Percentiles rank a stretch among this genome's conserved stretches.
These are phyloP conservation scores for Pagetopsis macropterus DNA, from an alignment of 2,797 vertebrate genomes.

Conservation along the genomic window DNA sequence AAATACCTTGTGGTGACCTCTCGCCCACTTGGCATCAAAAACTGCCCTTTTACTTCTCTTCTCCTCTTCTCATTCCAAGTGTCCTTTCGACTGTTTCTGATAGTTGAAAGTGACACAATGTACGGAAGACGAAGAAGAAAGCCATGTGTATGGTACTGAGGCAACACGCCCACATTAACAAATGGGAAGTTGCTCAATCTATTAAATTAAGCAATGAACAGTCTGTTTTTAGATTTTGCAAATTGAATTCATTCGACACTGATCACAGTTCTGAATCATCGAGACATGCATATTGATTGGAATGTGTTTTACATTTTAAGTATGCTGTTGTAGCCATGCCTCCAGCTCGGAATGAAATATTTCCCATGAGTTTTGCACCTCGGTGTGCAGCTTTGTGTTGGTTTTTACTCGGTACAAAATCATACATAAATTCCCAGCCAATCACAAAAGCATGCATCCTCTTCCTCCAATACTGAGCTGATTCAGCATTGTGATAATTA, in stretches of 20 bases:
- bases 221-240: conserved; percentile 16
- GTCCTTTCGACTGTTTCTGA: neutral
- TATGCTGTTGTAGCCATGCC: neutral
- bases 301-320: neutral
- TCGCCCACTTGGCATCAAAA: conserved; percentile 2
- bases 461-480: neutral
- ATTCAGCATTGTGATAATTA: neutral
- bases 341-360: neutral
- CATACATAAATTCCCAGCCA: neutral
- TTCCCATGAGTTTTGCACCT: neutral
- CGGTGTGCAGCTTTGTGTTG: neutral
- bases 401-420: neutral
- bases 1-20: conserved; percentile 16
- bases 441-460: neutral
- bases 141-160: neutral
- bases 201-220: conserved; percentile 32
- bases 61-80: too few relatives aligned
- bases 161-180: conserved; percentile 21
- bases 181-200: conserved; percentile 56
- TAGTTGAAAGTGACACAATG: neutral
- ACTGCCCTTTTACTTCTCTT: neutral
- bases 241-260: neutral
- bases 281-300: neutral
- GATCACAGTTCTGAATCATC: neutral
- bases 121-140: neutral